Conservation (phyloP, 2,797 vertebrate species). For the Sciurus carolinensis region DNA sequence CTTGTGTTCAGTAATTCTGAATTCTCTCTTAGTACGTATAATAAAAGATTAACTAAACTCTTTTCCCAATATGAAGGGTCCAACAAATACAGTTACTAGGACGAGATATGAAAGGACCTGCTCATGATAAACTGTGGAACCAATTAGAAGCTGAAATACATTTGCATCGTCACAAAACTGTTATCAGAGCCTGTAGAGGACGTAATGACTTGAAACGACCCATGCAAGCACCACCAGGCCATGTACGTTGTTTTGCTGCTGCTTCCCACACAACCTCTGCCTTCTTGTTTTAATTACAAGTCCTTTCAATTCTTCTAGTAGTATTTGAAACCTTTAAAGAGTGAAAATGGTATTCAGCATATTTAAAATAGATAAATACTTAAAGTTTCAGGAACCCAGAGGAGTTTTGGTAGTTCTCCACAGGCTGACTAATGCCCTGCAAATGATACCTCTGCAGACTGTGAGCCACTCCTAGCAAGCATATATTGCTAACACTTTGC, state of each 20-base stretch:
- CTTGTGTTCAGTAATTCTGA: conserved; percentile 59
- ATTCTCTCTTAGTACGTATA: not conserved
- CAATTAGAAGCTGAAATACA: conserved; percentile 99
- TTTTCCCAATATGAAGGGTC: conserved; percentile 90
- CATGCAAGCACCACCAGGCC: conserved; percentile 95
- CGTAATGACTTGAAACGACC: conserved; percentile 97
- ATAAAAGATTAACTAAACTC: conserved; percentile 46
- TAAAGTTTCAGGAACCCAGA: not conserved
- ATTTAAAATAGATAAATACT: not conserved
- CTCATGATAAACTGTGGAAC: conserved; percentile 99
- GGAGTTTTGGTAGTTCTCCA: not conserved
- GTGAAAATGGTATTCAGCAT: not conserved
- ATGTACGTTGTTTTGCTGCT: conserved; percentile 90
- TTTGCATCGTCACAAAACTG: conserved; percentile 98
- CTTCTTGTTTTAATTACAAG: not conserved
- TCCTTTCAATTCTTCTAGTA: not conserved
- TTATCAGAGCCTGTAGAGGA: conserved; percentile 97
- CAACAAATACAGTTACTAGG: conserved; percentile 99
- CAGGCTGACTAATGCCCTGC: not conserved
- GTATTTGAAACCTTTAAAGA: conserved; percentile 45
- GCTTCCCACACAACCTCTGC: not conserved
- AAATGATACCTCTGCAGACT: conserved; percentile 8
- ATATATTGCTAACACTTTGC: not conserved
- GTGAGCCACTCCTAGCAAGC: not conserved
- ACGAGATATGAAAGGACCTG: conserved; percentile 99